phyloP scores from a whole-genome alignment of 2,888 invertebrate genomes.

The Melieria picta region DNA sequence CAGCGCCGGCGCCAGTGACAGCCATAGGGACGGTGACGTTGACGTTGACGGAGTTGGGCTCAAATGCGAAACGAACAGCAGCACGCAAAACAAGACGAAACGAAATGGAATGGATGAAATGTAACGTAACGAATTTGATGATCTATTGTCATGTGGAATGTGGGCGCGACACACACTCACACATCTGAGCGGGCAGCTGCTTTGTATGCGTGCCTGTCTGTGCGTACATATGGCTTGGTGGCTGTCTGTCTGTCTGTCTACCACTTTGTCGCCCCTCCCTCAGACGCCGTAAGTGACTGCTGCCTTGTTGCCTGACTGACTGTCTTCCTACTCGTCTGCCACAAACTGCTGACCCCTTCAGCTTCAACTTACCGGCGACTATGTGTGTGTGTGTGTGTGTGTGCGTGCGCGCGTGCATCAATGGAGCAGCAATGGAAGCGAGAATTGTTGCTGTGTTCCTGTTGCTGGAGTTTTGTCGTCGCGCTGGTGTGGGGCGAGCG shows the following conservation, averaged over 20 bases:
- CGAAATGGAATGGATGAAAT: conserved; percentile 45
- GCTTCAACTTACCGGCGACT: too few relatives aligned
- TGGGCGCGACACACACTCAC: conserved; percentile 50
- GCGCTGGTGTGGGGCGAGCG: conserved; percentile 17
- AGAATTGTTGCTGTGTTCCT: conserved; percentile 4
- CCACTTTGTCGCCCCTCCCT: neutral
- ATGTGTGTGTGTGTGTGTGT: conserved; percentile 21
- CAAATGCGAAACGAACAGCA: conserved; percentile 8
- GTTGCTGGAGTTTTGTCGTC: conserved; percentile 17
- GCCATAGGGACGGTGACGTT: conserved; percentile 18
- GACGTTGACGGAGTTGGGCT: too few relatives aligned
- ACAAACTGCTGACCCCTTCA: too few relatives aligned
- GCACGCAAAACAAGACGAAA: too few relatives aligned
- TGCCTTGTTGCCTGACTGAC: neutral
- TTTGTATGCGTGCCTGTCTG: conserved; percentile 52
- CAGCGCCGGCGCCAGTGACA: conserved; percentile 10
- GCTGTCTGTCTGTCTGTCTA: conserved; percentile 19
- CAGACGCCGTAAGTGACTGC: too few relatives aligned
- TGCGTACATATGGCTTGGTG: conserved; percentile 31
- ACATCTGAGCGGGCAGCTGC: conserved; percentile 40
- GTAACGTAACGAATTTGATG: conserved; percentile 64
- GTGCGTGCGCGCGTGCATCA: conserved; percentile 3
- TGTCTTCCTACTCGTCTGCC: conserved; percentile 21
- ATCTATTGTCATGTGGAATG: conserved; percentile 62
- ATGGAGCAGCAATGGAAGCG: too few relatives aligned